Percentiles rank a stretch among this genome's conserved stretches.
These are phyloP conservation scores for Willowsia nigromaculata DNA, from an alignment of 2,888 invertebrate species.

Conservation along the genomic window DNA sequence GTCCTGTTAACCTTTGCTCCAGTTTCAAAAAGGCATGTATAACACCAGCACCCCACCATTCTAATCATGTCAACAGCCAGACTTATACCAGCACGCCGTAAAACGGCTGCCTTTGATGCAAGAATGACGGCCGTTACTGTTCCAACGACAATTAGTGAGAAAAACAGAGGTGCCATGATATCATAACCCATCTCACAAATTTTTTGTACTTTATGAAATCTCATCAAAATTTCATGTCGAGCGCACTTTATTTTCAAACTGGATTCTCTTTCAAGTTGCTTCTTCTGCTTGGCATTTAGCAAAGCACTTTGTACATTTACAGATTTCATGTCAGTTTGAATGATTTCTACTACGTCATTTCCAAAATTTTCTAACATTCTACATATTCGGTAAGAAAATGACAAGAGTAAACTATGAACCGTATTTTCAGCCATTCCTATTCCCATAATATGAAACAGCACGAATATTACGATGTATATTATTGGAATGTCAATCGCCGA, in stretches of 20 bases:
- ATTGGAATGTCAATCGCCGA: not conserved
- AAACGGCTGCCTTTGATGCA: constrained; percentile 28
- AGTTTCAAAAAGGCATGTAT: not conserved
- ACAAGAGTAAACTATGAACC: not conserved
- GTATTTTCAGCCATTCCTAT: not conserved
- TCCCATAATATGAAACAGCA: not conserved
- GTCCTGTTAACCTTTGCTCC: not conserved
- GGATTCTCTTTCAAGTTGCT: not conserved
- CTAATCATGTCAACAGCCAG: constrained; percentile 5
- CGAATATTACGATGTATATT: not conserved
- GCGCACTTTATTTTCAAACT: constrained; percentile 23
- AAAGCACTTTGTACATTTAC: not conserved
- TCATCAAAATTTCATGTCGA: not conserved
- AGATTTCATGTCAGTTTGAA: not conserved
- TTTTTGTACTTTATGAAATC: constrained; percentile 7
- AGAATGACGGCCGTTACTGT: not conserved
- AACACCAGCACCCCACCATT: not conserved
- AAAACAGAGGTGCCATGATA: constrained; percentile 36
- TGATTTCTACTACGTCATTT: constrained; percentile 12
- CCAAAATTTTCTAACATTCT: constrained; percentile 47
- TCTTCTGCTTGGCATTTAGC: not conserved
- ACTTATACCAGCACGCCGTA: not conserved
- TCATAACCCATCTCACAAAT: not conserved
- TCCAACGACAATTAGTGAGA: not conserved
- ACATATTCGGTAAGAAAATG: not conserved